phyloP scores from a whole-genome alignment of 2,113 vertebrate genomes.

The Bucco capensis region DNA sequence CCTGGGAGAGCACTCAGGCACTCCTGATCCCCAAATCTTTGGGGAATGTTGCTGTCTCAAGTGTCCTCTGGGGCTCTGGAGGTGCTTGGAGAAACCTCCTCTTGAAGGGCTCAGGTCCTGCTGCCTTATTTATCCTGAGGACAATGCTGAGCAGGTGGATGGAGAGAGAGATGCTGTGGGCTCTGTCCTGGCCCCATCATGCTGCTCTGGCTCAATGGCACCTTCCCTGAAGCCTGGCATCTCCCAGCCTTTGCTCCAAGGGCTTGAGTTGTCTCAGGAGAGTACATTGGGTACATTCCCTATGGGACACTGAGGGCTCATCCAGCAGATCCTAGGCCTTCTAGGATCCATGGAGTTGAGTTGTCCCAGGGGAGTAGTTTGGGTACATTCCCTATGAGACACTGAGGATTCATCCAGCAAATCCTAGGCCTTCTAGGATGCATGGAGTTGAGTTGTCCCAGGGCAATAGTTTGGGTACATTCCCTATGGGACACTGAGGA shows the following conservation, averaged over 20 bases:
- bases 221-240: background rate
- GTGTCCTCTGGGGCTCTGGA: background rate
- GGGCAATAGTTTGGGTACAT: background rate
- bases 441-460: background rate
- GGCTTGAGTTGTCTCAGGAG: background rate
- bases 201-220: background rate
- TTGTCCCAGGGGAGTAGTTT: too few species aligned
- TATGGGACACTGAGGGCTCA: fast-evolving
- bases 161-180: background rate
- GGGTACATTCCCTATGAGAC: too few species aligned
- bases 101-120: background rate
- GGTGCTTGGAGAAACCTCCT: background rate
- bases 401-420: too few species aligned
- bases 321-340: background rate
- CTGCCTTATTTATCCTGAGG: background rate
- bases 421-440: too few species aligned
- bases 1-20: background rate
- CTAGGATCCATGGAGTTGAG: too few species aligned
- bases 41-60: background rate
- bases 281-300: background rate
- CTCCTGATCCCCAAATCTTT: background rate
- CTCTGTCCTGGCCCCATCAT: fast-evolving
- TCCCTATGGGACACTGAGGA: fast-evolving
- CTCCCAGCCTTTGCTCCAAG: background rate
- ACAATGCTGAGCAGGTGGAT: fast-evolving